Evolutionary conservation across 1,140 invertebrate genomes (phyloP).

Genomic region (Hestina assimilis): DNA sequence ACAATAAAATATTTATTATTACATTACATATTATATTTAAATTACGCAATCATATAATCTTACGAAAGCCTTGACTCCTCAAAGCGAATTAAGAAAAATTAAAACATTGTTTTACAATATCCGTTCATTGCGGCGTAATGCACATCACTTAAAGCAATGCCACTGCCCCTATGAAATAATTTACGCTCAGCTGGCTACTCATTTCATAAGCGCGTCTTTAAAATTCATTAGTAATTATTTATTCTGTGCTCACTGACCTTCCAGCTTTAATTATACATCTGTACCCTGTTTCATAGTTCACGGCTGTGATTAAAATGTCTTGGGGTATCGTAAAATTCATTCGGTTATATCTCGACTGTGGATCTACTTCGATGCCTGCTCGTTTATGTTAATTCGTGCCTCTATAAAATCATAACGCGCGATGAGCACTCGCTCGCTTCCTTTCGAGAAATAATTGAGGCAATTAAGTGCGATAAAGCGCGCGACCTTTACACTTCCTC

Average conservation of each 20-base stretch:
- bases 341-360: slow-evolving; percentile 43
- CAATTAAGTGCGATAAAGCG: slow-evolving; percentile 71
- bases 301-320: slow-evolving; percentile 74
- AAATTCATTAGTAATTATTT: slow-evolving; percentile 73
- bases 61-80: slow-evolving; percentile 16
- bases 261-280: slow-evolving; percentile 64
- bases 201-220: slow-evolving; percentile 70
- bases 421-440: slow-evolving; percentile 52
- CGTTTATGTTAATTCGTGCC: slow-evolving; percentile 59
- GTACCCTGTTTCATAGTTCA: slow-evolving; percentile 71
- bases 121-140: slow-evolving; percentile 49
- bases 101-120: slow-evolving; percentile 46
- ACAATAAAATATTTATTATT: not conserved
- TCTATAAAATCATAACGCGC: slow-evolving; percentile 69
- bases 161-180: slow-evolving; percentile 71
- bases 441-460: slow-evolving; percentile 59
- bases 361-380: slow-evolving; percentile 49
- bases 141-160: slow-evolving; percentile 55
- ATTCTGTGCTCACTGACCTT: slow-evolving; percentile 74
- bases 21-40: not conserved
- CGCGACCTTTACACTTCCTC: slow-evolving; percentile 73
- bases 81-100: slow-evolving; percentile 24
- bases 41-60: slow-evolving; percentile 6
- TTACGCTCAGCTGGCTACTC: slow-evolving; percentile 66
- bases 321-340: slow-evolving; percentile 53